Evolutionary conservation across 2,888 invertebrate species (phyloP), one percentile per base, ranked within the genome.

Genomic region (Maniola hyperantus): DNA sequence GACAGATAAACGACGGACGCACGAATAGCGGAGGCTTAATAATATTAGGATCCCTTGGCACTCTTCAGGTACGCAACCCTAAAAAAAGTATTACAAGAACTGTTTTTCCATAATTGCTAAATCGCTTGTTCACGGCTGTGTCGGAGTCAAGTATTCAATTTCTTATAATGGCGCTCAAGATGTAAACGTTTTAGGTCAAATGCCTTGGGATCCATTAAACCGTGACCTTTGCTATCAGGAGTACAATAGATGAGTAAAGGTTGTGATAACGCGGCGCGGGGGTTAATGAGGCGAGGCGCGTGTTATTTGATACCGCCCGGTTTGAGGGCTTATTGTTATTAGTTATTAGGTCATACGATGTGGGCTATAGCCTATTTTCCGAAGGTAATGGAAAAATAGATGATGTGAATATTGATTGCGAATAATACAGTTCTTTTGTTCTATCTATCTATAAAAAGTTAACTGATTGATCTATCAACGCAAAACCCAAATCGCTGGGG

Each of bases 131-230:
- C 42, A 51, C 57, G 39, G 33, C 53, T 48, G 51, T 65, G 53
- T 46, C 44, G 46, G 46, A 55, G 65, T 61, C n/a, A 46, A 61
- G 53, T 61, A 39, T 61, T 65, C 65, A 46, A 54, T 69, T 68
- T 65, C 66, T 67, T 65, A 63, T 65, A 65, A 65, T 55, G 68
- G 68, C 70, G 58, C 64, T 59, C 53, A 61, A 68, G 66, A 70
- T 63, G 36, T 55, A 64, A 63, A 48, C 71, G 67, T 70, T 64
- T 71, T n/a, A 67, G 67, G 57, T 67, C 69, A 71, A 69, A 26
- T 65, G 66, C 65, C 65, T 58, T 64, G 71, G 57, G 68, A 66
- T 66, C 64, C 71, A 72, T 69, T 69, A 71, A 65, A 36, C 53
- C 11, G 36, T 67, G 59, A 67, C 67, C 67, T 67, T 67, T 54